Base-by-base conservation (phyloP, 1,140 invertebrate genomes). In the Drosophila watanabei region DNA sequence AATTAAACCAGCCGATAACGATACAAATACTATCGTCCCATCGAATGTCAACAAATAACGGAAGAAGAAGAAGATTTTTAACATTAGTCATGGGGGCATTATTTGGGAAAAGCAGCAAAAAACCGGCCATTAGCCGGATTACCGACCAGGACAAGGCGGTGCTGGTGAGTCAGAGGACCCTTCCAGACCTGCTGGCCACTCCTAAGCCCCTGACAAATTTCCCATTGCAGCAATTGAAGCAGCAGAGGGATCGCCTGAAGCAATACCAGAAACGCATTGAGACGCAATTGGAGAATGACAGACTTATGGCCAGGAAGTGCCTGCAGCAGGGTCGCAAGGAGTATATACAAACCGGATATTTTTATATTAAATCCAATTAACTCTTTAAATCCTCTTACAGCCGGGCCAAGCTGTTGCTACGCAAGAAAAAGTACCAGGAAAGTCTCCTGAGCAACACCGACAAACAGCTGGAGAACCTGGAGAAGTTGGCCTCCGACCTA, bases 391-490 rank as follows among this genome's bases (percentile, higher is more conserved):
- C 51, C 9, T 1, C 16, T 94, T 94, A 46, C 75, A 98, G 97
- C 8, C 97, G 97, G 92, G 99, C 99, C 2, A 97, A 98, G 92
- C 93, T 98, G 30, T 93, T 99, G 35, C 93, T 99, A 8, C 96
- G 97, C 39, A 99, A 99, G 93, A 99, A 99, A 92, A 96, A 96
- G 86, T 99, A 97, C 93, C 98, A 99, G 93, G 99, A 99, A 93
- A 96, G 97, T 91, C 94, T 99, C 48, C 93, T 99, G 5, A 94
- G 94, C 35, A 98, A 97, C 93, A 97, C 98, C 24, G 98, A 99
- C 94, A 95, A 95, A 8, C 98, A 99, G 82, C 93, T 99, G 63
- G 97, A 98, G 65, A 98, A 98, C 94, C 95, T 99, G 66, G 98
- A 99, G 92, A 95, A 95, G 82, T 94, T 99, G 93, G 96, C 96